Evolutionary conservation across 2,113 vertebrate genomes (phyloP), one percentile per base, ranked within the genome.

Genomic region (Ctenomys sociabilis): DNA sequence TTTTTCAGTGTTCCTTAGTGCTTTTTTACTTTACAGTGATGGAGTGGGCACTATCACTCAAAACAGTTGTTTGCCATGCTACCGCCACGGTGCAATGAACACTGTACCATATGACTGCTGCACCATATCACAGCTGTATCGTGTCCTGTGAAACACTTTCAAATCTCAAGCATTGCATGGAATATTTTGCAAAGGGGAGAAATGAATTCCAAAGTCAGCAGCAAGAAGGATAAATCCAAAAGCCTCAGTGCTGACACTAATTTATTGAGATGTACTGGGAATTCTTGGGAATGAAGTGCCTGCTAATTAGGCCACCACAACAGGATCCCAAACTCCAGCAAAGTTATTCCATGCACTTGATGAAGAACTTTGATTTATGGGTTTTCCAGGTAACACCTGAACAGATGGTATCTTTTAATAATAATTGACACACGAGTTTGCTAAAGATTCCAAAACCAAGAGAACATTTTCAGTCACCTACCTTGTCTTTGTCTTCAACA

Each of bases 401-500:
- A 91, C 95, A 97, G 95, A 96, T 95, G 90, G 92, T 85, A 90
- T 80, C 77, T 96, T 96, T 96, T 96, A 95, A 93, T 64, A 95
- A 85, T 87, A 95, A 92, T 30, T 93, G 90, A 95, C 94, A 92
- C 5, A 43, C 16, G n/a, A 45, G 35, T 97, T 95, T 94, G 52
- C 78, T 83, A 93, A 95, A 88, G 83, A 91, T 87, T 43, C 81
- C 73, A 93, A 97, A 93, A 95, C 21, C 57, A 90, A 14, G 63
- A 32, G 16, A 88, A 89, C 37, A 70, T 35, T 84, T 94, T 80
- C 35, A 77, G 43, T 90, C 91, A 95, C 95, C 97, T 99, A 99
- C 99, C 99, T 99, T 99, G 98, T 99, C 99, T 97, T 99, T 99
- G 98, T 99, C 99, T 98, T 99, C 99, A 30, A 99, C 99, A 90